These are phyloP conservation scores for Colletes latitarsis DNA, from an alignment of 1,140 invertebrate genomes.

Conservation along the genomic window DNA sequence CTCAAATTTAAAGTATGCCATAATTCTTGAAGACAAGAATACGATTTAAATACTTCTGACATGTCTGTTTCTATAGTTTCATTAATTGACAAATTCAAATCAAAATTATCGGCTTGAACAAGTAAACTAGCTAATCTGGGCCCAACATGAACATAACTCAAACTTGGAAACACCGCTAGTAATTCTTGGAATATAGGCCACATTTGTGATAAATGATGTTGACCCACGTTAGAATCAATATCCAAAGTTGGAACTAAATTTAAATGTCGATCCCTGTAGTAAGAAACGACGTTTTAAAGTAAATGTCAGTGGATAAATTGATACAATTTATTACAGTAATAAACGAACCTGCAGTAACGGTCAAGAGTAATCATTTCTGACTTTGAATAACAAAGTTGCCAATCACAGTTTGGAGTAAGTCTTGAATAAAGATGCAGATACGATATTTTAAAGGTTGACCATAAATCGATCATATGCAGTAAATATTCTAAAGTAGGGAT, in stretches of 20 bases:
- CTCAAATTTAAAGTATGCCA: constrained; percentile 83
- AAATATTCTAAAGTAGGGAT: constrained; percentile 84
- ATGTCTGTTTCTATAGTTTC: constrained; percentile 80
- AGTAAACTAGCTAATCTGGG: constrained; percentile 84
- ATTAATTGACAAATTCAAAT: constrained; percentile 74
- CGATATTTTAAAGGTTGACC: constrained; percentile 85
- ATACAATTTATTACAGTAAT: constrained; percentile 56
- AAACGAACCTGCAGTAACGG: constrained; percentile 83
- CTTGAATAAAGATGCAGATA: constrained; percentile 83
- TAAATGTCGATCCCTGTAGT: constrained; percentile 76
- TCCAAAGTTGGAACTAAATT: constrained; percentile 84
- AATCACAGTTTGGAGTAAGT: constrained; percentile 79
- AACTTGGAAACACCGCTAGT: constrained; percentile 77
- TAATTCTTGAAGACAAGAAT: constrained; percentile 79
- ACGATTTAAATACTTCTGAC: constrained; percentile 78
- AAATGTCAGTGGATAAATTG: too few species aligned
- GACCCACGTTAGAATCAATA: constrained; percentile 82
- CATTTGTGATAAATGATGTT: constrained; percentile 82
- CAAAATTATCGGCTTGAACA: constrained; percentile 77
- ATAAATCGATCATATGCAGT: constrained; percentile 82
- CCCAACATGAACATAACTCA: constrained; percentile 84
- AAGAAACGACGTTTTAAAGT: constrained; percentile 31
- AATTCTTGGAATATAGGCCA: constrained; percentile 83
- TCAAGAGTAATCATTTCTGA: constrained; percentile 85
- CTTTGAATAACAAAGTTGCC: constrained; percentile 82